Evolutionary conservation across 2,888 invertebrate species (phyloP), one percentile per base, ranked within the genome.

Genomic region (Cryptophagus acutangulus): DNA sequence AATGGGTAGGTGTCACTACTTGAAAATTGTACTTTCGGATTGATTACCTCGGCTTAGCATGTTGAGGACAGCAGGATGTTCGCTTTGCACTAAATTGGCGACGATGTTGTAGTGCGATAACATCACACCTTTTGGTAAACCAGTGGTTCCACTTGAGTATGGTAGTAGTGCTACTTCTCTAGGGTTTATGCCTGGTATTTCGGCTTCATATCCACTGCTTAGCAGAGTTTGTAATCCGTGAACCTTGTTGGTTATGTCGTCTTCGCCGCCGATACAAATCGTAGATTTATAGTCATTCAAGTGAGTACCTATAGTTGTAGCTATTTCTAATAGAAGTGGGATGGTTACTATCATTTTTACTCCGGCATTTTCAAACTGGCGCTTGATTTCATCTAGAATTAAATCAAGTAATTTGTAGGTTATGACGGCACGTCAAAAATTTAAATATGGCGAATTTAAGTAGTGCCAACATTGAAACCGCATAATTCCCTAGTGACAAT

Each of bases 111-210:
- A 71, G 58, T 87, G 85, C 0, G 82, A 79, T 30, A 87, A 66
- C 77, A 81, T 78, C 1, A 87, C 87, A 2, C 87, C 87, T 69
- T 87, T 88, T 0, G 87, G 87, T 58, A 85, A 73, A 1, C 89
- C 89, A 0, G 87, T 89, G 0, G 90, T 89, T 1, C 90, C 89
- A 53, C 79, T 79, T 1, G 79, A 79, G 64, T 78, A 80, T 0
- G 80, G 79, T 29, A 79, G 70, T 26, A 79, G 62, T 26, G 77
- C 77, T 1, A 77, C 68, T 35, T 76, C 73, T 6, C 74, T 72
- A 4, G 71, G 62, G 54, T 71, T 70, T 34, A 78, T 59, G 10
- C 74, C 60, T 1, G 73, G 72, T 24, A 74, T 49, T 31, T 69
- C 65, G 8, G 68, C 61, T 43, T 63, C 59, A 40, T 69, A 55